Base-by-base conservation (phyloP, 2,888 invertebrate species). In the Altica lythri region DNA sequence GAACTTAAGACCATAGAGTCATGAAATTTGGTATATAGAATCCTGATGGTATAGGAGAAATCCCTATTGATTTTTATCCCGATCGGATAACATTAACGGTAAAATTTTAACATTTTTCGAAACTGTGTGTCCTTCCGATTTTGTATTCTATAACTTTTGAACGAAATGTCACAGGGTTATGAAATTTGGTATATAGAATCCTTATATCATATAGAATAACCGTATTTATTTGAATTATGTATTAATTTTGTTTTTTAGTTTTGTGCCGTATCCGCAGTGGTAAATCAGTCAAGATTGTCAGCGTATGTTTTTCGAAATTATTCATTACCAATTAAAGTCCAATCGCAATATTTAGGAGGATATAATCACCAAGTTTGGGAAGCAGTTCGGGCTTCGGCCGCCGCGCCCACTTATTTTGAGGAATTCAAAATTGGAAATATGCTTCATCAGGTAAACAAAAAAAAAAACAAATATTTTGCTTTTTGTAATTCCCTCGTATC, bases 331-430 rank as follows among this genome's bases (percentile, higher is more conserved):
- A 85, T 82, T 72, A 80, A 85, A 49, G 81, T 84, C 14, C 84
- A 86, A 60, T 83, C 87, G 61, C 83, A 85, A 68, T 85, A 90
- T 74, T 81, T 83, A 51, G 93, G 93, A 38, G 84, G 85, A 43
- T 80, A 83, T 61, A 80, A 83, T 55, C 84, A 88, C 60, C 78
- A 79, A 61, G 77, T 92, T 52, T 94, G 92, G 92, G 86, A 92
- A 78, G 89, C 90, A 9, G 86, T 92, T 17, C 78, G 93, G 62
- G 95, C 95, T 0, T 92, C 92, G 0, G 90, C 93, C 34, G 94
- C 95, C 35, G 95, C 95, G 3, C 95, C 95, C 2, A 90, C 91
- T 0, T 94, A 93, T 79, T 95, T 93, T 78, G 86, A 89, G 70
- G 94, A 92, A 76, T 89, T 86, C 70, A 80, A 82, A 60, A 78